Percentiles rank a stretch among this genome's conserved stretches.
Evolutionary conservation across 1,140 invertebrate genomes (phyloP).

Genomic region (Telenomus remus): DNA sequence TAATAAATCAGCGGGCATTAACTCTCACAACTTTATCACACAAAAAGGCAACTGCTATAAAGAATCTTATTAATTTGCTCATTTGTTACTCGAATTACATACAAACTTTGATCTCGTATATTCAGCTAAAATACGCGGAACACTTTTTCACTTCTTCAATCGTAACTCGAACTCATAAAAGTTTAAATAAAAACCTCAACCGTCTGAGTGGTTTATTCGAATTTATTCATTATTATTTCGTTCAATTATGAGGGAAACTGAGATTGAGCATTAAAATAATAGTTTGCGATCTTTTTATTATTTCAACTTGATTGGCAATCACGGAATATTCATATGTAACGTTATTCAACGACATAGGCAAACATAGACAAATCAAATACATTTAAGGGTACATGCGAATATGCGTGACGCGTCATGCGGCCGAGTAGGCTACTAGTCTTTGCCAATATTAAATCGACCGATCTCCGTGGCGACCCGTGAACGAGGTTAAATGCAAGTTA

Average conservation of each 20-base stretch:
- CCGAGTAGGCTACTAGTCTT: slow-evolving; percentile 59
- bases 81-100: slow-evolving; percentile 51
- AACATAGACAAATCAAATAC: slow-evolving; percentile 67
- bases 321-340: slow-evolving; percentile 19
- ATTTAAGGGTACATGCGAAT: slow-evolving; percentile 64
- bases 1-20: slow-evolving; percentile 47
- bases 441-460: slow-evolving; percentile 67
- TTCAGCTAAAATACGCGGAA: slow-evolving; percentile 43
- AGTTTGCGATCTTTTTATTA: too few species aligned
- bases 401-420: slow-evolving; percentile 64
- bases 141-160: slow-evolving; percentile 32
- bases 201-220: too few species aligned
- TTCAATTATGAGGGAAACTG: too few species aligned
- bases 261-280: too few species aligned
- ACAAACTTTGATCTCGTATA: slow-evolving; percentile 50
- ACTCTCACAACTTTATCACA: slow-evolving; percentile 46
- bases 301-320: background rate
- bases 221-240: too few species aligned
- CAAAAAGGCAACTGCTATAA: slow-evolving; percentile 47
- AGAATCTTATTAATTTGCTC: slow-evolving; percentile 58
- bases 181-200: slow-evolving; percentile 9
- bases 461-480: slow-evolving; percentile 60
- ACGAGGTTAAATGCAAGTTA: slow-evolving; percentile 59
- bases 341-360: slow-evolving; percentile 46
- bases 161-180: slow-evolving; percentile 46